Evolutionary conservation across 2,888 invertebrate species (phyloP), one percentile per base, ranked within the genome.

Genomic region (Hirudinaria manillensis): DNA sequence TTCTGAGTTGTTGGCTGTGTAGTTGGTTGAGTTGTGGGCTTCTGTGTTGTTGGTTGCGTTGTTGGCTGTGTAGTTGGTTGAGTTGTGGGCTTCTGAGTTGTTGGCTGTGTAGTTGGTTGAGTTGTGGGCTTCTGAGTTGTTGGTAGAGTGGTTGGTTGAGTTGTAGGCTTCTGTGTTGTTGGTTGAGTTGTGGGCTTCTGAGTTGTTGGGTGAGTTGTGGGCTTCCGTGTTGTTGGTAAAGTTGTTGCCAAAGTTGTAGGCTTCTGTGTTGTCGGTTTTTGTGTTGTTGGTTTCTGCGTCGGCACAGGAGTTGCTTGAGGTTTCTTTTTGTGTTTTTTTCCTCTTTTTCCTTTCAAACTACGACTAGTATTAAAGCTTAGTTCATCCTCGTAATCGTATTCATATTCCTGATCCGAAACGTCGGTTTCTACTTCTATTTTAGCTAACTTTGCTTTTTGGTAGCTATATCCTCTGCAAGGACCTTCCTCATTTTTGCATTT

Each of bases 401-500:
- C 61, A 16, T 61, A 24, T 61, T 61, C 61, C 29, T 61, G 24
- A 27, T n/a, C 61, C n/a, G 61, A 27, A 4, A 61, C 61, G 16
- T 34, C 68, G 2, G 1, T 36, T 36, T 68, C 45, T 10, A 45
- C 10, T 16, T 45, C 45, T 45, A 45, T 45, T 16, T 45, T 45
- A 10, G 45, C 45, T 45, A 45, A 45, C 16, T 16, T 45, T 45
- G 45, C 45, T 45, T 7, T 45, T 68, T 68, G 68, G n/a, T 3
- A 34, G n/a, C n/a, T n/a, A 13, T 34, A 29, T 68, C 68, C 68
- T 34, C 68, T 68, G 36, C 68, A 68, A n/a, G 32, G 29, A 16
- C 68, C 68, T 34, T 29, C n/a, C 1, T 32, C 34, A 68, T 68
- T 68, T 34, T 68, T 68, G 32, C 68, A 68, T 34, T 68, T 3